phyloP scores from a whole-genome alignment of 1,140 invertebrate species.

The Drosophila nasuta region DNA sequence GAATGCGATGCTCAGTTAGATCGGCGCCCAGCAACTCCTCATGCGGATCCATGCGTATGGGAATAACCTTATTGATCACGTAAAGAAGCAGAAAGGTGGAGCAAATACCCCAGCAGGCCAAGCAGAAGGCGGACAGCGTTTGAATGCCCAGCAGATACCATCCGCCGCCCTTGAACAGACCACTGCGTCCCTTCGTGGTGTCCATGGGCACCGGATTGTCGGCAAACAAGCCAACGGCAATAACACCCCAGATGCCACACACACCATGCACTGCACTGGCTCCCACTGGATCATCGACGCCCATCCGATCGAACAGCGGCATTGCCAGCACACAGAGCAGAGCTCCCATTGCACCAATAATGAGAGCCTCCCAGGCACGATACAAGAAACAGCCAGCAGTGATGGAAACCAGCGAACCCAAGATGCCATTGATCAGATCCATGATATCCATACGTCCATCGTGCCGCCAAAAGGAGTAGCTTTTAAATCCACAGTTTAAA shows the following conservation, averaged over 20 bases:
- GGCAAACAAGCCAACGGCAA: slow-evolving; percentile 96
- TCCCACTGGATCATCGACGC: slow-evolving; percentile 96
- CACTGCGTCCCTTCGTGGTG: slow-evolving; percentile 93
- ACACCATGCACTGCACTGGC: slow-evolving; percentile 94
- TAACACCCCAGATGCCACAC: slow-evolving; percentile 90
- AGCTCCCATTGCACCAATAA: slow-evolving; percentile 93
- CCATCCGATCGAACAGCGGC: slow-evolving; percentile 90
- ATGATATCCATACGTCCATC: slow-evolving; percentile 92
- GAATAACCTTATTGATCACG: slow-evolving; percentile 91
- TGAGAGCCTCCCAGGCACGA: slow-evolving; percentile 92
- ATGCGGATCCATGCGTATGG: slow-evolving; percentile 92
- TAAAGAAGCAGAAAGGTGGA: slow-evolving; percentile 90
- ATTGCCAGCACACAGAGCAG: slow-evolving; percentile 89
- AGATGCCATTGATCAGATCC: slow-evolving; percentile 94
- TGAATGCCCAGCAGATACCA: slow-evolving; percentile 95
- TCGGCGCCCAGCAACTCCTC: slow-evolving; percentile 95
- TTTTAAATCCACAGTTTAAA: slow-evolving; percentile 39
- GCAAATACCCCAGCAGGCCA: slow-evolving; percentile 90
- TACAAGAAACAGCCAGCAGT: slow-evolving; percentile 96
- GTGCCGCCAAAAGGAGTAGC: slow-evolving; percentile 88
- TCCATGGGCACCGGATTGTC: slow-evolving; percentile 92
- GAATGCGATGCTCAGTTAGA: slow-evolving; percentile 93
- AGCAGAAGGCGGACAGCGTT: slow-evolving; percentile 89
- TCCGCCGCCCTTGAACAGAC: slow-evolving; percentile 94
- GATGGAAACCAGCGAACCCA: slow-evolving; percentile 94